Conservation (phyloP, 2,113 vertebrate species). For the Oreotragus oreotragus region DNA sequence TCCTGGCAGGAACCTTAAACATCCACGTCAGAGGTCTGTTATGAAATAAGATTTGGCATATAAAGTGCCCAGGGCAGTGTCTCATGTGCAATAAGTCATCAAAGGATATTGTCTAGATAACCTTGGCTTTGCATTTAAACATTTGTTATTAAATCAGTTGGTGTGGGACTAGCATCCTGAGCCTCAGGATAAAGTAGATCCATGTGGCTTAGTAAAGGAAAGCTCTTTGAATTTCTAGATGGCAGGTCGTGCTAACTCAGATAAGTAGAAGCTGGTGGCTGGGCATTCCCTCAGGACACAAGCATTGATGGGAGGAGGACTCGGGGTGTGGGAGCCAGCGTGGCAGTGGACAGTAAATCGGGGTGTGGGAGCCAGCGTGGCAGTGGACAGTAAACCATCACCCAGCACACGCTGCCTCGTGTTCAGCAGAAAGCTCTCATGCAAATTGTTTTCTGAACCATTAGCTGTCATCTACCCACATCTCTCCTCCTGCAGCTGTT, state of each 20-base stretch:
- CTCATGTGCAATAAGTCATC: not conserved
- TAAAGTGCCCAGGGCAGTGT: not conserved
- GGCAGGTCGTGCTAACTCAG: not conserved
- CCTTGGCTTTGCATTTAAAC: not conserved
- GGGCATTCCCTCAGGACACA: not conserved
- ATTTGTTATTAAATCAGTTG: not conserved
- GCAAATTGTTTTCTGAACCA: constrained; percentile 49
- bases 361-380: not conserved
- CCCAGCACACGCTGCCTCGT: not conserved
- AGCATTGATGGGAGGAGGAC: not conserved
- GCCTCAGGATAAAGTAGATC: not conserved
- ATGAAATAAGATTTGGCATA: not conserved
- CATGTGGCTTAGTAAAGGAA: not conserved
- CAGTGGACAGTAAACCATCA: not conserved
- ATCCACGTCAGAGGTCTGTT: not conserved
- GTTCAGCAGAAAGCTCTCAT: constrained; percentile 39
- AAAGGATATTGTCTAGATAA: not conserved
- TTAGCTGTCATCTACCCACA: constrained; percentile 23
- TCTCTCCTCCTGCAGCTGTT: constrained; percentile 36
- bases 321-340: not conserved
- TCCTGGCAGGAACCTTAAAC: not conserved
- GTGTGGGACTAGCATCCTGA: not conserved
- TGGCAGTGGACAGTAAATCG: not conserved
- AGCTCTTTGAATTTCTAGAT: constrained; percentile 22
- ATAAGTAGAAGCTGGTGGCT: not conserved